Evolutionary conservation across 2,888 invertebrate genomes (phyloP).

Genomic region (Heliconius sara): DNA sequence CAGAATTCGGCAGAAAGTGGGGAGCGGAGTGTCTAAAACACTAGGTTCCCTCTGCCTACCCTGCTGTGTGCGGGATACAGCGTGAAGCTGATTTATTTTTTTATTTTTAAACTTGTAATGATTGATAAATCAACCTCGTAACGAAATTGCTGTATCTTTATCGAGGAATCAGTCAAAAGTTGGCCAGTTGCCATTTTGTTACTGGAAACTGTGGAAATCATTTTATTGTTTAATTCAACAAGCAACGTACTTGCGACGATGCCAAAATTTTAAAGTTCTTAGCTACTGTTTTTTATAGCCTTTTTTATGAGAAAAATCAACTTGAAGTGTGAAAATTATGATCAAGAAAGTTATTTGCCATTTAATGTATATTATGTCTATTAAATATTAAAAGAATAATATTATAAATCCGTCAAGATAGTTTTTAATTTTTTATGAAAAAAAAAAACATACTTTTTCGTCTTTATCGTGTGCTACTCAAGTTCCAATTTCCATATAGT

Average conservation of each 20-base stretch:
- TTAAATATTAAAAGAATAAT: too few relatives aligned
- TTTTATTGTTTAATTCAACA: constrained; percentile 80
- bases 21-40: too few relatives aligned
- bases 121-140: neutral
- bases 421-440: too few relatives aligned
- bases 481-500: neutral
- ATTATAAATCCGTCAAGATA: too few relatives aligned
- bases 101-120: neutral
- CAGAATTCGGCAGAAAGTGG: too few relatives aligned
- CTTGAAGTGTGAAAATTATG: neutral
- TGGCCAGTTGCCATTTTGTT: constrained; percentile 72
- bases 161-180: constrained; percentile 28
- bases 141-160: constrained; percentile 18
- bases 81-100: too few relatives aligned
- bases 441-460: too few relatives aligned
- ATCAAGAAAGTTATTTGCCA: neutral
- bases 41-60: too few relatives aligned
- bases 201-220: constrained; percentile 74
- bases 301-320: neutral
- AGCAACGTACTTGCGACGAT: constrained; percentile 72
- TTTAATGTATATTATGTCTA: neutral
- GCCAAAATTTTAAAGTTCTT: constrained; percentile 67
- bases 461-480: neutral
- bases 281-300: neutral
- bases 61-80: too few relatives aligned